phyloP scores from a whole-genome alignment of 2,888 invertebrate species.

The Lepidonotus clava region DNA sequence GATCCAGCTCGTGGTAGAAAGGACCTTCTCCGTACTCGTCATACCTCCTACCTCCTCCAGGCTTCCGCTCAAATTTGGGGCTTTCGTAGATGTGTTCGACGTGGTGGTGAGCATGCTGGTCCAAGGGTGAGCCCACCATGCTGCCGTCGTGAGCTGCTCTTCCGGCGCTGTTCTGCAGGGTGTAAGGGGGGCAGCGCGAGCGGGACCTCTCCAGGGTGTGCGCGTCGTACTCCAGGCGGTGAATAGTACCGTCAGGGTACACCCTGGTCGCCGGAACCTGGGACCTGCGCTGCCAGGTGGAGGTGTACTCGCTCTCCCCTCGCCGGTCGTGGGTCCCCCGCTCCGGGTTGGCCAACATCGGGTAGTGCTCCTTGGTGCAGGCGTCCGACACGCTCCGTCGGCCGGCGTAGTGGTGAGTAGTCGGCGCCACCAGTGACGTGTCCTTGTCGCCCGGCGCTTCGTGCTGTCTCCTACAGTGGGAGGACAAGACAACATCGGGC shows the following conservation, averaged over 20 bases:
- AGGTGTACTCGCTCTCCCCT: constrained; percentile 36
- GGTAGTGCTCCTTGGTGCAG: constrained; percentile 36
- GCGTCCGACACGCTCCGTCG: constrained; percentile 36
- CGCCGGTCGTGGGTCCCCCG: neutral
- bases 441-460: neutral
- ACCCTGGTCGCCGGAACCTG: constrained; percentile 27
- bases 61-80: constrained; percentile 58
- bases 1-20: constrained; percentile 51
- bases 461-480: constrained; percentile 25
- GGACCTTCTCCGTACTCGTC: constrained; percentile 49
- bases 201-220: neutral
- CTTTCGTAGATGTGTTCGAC: constrained; percentile 61
- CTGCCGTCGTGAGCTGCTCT: neutral
- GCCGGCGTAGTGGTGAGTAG: constrained; percentile 21
- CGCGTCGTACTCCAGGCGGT: constrained; percentile 36
- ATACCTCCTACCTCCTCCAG: neutral
- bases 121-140: neutral
- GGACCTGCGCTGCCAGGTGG: constrained; percentile 41
- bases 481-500: too few species aligned
- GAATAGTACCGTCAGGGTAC: constrained; percentile 36
- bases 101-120: constrained; percentile 27
- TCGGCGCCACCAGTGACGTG: neutral
- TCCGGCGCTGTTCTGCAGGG: neutral
- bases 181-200: constrained; percentile 14
- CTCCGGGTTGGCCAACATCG: constrained; percentile 49